Conservation (phyloP, 1,140 invertebrate species). For the Venustaconcha ellipsiformis region DNA sequence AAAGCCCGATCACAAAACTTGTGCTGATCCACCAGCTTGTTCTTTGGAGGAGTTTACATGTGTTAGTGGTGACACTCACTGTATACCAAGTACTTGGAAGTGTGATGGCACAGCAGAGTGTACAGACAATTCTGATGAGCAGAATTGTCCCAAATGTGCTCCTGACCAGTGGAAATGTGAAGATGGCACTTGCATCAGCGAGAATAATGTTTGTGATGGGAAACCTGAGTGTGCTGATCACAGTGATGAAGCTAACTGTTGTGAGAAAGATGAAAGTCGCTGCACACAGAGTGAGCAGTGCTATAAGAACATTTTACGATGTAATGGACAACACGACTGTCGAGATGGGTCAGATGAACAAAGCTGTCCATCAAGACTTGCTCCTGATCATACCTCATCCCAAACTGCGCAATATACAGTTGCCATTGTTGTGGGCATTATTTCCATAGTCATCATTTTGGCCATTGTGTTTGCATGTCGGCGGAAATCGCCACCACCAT, state of each 20-base stretch:
- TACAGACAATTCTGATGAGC: slow-evolving; percentile 84
- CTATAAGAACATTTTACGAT: slow-evolving; percentile 25
- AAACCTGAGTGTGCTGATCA: slow-evolving; percentile 80
- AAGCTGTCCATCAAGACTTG: slow-evolving; percentile 71
- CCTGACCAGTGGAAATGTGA: slow-evolving; percentile 65
- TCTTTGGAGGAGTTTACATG: slow-evolving; percentile 67
- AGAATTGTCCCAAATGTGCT: slow-evolving; percentile 84
- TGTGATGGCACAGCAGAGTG: slow-evolving; percentile 79
- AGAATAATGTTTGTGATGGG: slow-evolving; percentile 80
- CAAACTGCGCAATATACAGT: slow-evolving; percentile 56
- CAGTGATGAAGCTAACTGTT: slow-evolving; percentile 83
- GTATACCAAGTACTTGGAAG: slow-evolving; percentile 63
- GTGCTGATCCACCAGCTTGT: slow-evolving; percentile 64
- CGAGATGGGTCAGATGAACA: slow-evolving; percentile 43
- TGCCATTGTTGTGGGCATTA: slow-evolving; percentile 59
- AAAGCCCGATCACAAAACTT: slow-evolving; percentile 54
- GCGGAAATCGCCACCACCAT: slow-evolving; percentile 46
- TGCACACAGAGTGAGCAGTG: slow-evolving; percentile 34
- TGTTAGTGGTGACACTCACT: slow-evolving; percentile 52
- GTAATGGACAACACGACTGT: slow-evolving; percentile 44
- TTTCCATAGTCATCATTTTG: slow-evolving; percentile 57
- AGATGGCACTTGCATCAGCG: slow-evolving; percentile 74
- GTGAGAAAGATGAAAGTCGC: slow-evolving; percentile 32
- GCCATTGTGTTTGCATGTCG: slow-evolving; percentile 61
- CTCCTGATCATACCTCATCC: slow-evolving; percentile 9